Percentiles rank a stretch among this genome's conserved stretches.
Evolutionary conservation across 2,888 invertebrate species (phyloP).

Genomic region (Rugalucina vietnamica): DNA sequence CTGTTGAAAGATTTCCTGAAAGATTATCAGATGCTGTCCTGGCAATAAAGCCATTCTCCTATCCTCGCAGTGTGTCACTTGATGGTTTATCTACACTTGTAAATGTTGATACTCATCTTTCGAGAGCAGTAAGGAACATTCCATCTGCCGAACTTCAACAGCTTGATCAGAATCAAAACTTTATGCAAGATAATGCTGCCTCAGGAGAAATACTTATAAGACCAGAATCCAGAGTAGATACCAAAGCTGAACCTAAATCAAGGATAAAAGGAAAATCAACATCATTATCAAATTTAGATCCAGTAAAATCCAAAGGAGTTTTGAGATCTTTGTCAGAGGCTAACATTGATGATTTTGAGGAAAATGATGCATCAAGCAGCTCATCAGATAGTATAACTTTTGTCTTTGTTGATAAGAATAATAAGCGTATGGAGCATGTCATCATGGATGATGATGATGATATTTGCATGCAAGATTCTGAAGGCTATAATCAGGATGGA

Average conservation of each 20-base stretch:
- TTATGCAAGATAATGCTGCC: background rate
- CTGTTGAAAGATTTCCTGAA: constrained; percentile 59
- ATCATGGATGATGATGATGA: background rate
- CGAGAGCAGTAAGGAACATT: constrained; percentile 22
- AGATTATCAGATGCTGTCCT: constrained; percentile 59
- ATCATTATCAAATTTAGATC: constrained; percentile 58
- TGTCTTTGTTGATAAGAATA: constrained; percentile 69
- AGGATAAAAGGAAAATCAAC: constrained; percentile 52
- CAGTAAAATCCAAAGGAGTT: constrained; percentile 42
- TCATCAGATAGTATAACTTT: constrained; percentile 76
- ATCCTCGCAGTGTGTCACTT: constrained; percentile 49
- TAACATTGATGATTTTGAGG: constrained; percentile 66
- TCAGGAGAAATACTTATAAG: background rate
- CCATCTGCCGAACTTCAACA: background rate
- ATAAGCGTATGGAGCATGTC: background rate
- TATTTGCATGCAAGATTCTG: background rate
- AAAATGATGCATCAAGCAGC: constrained; percentile 47
- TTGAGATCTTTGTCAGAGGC: constrained; percentile 66
- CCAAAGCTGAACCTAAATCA: background rate
- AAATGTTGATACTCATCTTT: constrained; percentile 36
- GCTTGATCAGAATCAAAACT: background rate
- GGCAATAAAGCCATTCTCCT: constrained; percentile 56
- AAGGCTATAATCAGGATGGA: background rate
- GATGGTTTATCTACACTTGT: constrained; percentile 50
- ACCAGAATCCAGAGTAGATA: background rate